Percentiles rank a stretch among this genome's conserved stretches.
These are phyloP conservation scores for Macrosiphum euphorbiae DNA, from an alignment of 2,888 invertebrate species.

Conservation along the genomic window DNA sequence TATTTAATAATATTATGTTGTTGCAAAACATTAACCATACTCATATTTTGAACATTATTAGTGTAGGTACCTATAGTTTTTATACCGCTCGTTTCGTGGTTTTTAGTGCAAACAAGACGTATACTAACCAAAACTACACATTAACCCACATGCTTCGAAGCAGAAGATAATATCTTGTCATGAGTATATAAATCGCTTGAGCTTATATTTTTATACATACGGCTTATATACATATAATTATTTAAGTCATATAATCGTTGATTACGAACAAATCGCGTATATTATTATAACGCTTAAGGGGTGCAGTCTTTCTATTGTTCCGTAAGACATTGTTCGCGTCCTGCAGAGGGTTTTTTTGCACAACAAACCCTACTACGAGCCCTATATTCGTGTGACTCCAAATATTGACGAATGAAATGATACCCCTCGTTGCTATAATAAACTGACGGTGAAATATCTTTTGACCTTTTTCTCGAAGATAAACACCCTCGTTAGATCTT, in stretches of 20 bases:
- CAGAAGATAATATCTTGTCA: too few species aligned
- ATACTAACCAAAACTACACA: neutral
- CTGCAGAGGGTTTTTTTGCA: neutral
- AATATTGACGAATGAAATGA: neutral
- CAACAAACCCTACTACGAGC: neutral
- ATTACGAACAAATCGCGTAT: neutral
- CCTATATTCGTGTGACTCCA: neutral
- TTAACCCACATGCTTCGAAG: neutral
- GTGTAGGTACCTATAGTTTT: neutral
- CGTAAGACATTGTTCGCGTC: neutral
- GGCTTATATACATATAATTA: neutral
- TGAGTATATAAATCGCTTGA: neutral
- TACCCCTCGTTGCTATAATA: neutral
- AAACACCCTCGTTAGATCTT: neutral
- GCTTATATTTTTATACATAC: neutral
- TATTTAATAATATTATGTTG: neutral
- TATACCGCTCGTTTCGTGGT: neutral
- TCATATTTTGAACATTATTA: neutral
- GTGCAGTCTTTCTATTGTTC: neutral
- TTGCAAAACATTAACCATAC: neutral
- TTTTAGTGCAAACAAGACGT: neutral
- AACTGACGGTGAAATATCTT: neutral
- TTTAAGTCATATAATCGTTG: neutral
- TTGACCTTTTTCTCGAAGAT: neutral
- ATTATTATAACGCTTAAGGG: neutral